These are phyloP conservation scores for Xanthia togata DNA, from an alignment of 2,888 invertebrate species.

Conservation along the genomic window DNA sequence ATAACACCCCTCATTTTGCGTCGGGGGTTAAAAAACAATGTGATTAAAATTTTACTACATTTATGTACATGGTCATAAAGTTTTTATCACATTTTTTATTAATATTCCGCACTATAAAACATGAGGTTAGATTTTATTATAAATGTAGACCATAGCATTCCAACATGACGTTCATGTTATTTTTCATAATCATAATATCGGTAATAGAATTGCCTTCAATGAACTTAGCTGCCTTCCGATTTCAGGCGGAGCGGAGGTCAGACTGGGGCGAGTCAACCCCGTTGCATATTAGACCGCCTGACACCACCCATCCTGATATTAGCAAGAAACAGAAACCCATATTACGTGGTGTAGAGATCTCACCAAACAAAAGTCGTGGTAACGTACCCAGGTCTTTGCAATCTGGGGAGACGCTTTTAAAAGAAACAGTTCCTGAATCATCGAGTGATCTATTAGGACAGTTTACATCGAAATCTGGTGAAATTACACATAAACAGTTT, in stretches of 20 bases:
- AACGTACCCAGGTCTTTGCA: not conserved
- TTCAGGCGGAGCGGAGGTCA: not conserved
- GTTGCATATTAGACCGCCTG: not conserved
- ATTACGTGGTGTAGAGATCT: not conserved
- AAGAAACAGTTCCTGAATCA: not conserved
- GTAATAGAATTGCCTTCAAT: slow-evolving; percentile 11
- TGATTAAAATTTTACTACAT: slow-evolving; percentile 3
- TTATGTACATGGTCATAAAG: not conserved
- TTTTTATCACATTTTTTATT: not conserved
- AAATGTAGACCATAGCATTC: slow-evolving; percentile 20
- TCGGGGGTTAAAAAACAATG: slow-evolving; percentile 19
- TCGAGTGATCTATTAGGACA: not conserved
- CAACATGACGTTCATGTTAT: slow-evolving; percentile 39
- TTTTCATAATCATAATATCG: slow-evolving; percentile 19
- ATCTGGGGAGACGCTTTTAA: not conserved
- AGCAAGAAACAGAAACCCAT: not conserved
- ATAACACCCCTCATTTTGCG: too few species aligned
- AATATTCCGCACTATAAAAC: too few species aligned
- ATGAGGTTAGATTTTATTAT: slow-evolving; percentile 3
- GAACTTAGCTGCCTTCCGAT: slow-evolving; percentile 13
- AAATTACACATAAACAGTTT: not conserved
- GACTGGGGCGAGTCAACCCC: not conserved
- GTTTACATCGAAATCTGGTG: not conserved
- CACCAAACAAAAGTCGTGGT: slow-evolving; percentile 21
- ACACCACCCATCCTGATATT: not conserved